Conservation (phyloP, 2,888 invertebrate genomes). For the Dendrolimus houi region DNA sequence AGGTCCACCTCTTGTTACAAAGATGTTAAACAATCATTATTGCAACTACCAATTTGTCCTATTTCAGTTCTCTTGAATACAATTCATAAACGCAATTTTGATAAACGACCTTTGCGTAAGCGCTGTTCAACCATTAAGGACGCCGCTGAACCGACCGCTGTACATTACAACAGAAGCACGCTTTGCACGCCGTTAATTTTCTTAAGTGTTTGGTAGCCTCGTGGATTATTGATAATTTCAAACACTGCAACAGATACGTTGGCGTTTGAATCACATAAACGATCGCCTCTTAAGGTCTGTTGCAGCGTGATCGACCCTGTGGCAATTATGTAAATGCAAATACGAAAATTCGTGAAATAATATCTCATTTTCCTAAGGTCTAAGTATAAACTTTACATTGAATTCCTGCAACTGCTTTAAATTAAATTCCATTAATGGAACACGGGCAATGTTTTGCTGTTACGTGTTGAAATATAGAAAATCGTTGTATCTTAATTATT, state of each 20-base stretch:
- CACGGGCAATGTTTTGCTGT: too few relatives aligned
- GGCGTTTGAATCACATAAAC: constrained; percentile 24
- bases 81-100: constrained; percentile 41
- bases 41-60: constrained; percentile 18
- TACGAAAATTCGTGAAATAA: constrained; percentile 24
- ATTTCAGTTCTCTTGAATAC: constrained; percentile 30
- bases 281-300: constrained; percentile 18
- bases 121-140: constrained; percentile 56
- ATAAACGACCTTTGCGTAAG: constrained; percentile 57
- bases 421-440: not conserved
- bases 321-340: constrained; percentile 30
- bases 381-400: not conserved
- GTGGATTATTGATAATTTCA: constrained; percentile 10
- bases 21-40: constrained; percentile 7
- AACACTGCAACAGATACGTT: constrained; percentile 13
- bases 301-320: constrained; percentile 23
- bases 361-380: not conserved
- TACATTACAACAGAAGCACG: constrained; percentile 34
- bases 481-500: not conserved
- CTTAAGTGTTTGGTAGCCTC: constrained; percentile 7
- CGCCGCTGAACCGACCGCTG: constrained; percentile 31
- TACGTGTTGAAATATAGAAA: too few relatives aligned
- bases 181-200: constrained; percentile 31
- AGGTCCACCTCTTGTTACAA: constrained; percentile 11
- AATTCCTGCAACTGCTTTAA: not conserved